These are phyloP conservation scores for Caretta caretta DNA, from an alignment of 2,113 vertebrate genomes.

Conservation along the genomic window DNA sequence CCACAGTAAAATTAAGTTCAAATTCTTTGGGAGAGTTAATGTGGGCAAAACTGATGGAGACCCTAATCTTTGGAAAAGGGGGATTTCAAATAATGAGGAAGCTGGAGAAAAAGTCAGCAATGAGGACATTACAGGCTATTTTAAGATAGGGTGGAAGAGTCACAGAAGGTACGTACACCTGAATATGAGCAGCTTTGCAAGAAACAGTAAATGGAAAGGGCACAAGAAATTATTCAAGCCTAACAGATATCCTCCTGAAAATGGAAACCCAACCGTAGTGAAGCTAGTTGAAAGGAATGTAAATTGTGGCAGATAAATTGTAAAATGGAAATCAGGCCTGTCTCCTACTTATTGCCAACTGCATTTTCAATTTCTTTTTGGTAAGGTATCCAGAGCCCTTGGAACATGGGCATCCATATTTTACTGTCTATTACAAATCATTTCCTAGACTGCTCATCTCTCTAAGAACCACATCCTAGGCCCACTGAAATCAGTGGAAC, in stretches of 20 bases:
- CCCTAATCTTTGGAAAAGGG: background rate
- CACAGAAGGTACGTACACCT: background rate
- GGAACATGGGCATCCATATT: accelerated
- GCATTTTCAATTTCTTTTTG: background rate
- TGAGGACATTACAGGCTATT: background rate
- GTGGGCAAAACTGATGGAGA: background rate
- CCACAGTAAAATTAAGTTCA: background rate
- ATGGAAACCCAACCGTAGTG: background rate
- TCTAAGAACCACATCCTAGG: background rate
- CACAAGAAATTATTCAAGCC: background rate
- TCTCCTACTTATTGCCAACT: background rate
- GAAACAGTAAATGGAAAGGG: background rate
- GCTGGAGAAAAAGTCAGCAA: background rate
- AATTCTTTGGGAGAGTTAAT: accelerated
- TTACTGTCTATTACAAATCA: background rate
- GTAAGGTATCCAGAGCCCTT: background rate
- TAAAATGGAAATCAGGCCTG: background rate
- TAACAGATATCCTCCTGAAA: background rate
- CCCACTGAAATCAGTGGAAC: background rate
- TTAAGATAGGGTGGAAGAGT: background rate
- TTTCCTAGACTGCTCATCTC: background rate
- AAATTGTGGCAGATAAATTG: accelerated
- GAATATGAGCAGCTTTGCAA: background rate
- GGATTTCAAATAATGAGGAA: background rate
- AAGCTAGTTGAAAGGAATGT: background rate